Evolutionary conservation across 2,113 vertebrate species (phyloP).

Genomic region (Eupsittula cactorum): DNA sequence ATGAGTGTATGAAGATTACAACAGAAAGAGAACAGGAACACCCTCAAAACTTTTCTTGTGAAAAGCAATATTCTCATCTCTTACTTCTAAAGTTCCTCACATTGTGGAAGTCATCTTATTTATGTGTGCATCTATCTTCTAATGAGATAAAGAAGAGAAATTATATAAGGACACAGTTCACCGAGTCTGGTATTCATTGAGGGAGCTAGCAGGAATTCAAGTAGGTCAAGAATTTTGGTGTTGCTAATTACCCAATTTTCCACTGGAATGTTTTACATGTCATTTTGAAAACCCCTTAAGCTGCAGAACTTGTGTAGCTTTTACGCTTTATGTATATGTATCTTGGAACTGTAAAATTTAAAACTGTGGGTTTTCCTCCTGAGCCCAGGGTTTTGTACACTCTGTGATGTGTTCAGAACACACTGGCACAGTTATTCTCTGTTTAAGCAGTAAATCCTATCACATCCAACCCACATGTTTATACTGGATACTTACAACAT

Average conservation of each 20-base stretch:
- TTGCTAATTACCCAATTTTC: neutral
- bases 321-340: neutral
- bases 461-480: slow-evolving; percentile 18
- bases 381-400: neutral
- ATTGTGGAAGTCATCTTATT: neutral
- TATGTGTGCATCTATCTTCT: neutral
- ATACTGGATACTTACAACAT: slow-evolving; percentile 16
- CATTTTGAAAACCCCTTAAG: neutral
- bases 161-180: neutral
- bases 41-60: neutral
- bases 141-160: neutral
- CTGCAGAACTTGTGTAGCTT: neutral
- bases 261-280: neutral
- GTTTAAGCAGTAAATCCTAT: slow-evolving; percentile 35
- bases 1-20: neutral
- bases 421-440: neutral
- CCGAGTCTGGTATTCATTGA: neutral
- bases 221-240: neutral
- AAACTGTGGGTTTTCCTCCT: neutral
- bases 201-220: neutral
- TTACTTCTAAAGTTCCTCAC: neutral
- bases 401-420: neutral
- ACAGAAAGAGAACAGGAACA: neutral
- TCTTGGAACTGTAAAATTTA: neutral
- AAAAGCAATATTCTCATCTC: neutral